Evolutionary conservation across 2,888 invertebrate genomes (phyloP), one percentile per base, ranked within the genome.

Genomic region (Plagodis pulveraria): DNA sequence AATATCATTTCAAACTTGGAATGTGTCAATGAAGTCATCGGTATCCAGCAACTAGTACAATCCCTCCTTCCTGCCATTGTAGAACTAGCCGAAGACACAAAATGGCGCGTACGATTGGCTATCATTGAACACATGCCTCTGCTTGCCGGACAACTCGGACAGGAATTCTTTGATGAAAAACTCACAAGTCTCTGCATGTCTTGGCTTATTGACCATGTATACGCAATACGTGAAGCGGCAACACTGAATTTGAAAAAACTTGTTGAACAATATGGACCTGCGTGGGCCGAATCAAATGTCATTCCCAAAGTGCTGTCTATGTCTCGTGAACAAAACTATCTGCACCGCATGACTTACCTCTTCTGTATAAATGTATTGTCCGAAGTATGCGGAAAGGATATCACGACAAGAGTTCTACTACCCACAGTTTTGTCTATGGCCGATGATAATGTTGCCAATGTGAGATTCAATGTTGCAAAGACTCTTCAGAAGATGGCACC

Each of bases 1-100:
- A 99, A 99, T 86, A 99, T 99, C 57, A 99, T 99, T 80, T 99
- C 99, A 12, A 99, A 99, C 91, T 93, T 99, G 83, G 99, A 99
- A 88, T 99, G 99, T 87, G 99, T 99, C 5, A 99, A 99, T 83
- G 98, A 98, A 94, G 99, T 98, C 43, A 97, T 97, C 72, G 97
- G 97, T 43, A 97, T 97, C 70, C 95, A 96, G 71, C 98, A 99
- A 55, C 65, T 93, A 5, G 98, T 98, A 0, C 97, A 99, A 90
- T 98, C 98, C 1, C 94, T 99, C 33, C 93, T 99, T 45, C 99
- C 99, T 6, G 99, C 99, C 7, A 99, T 99, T 67, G 98, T 99
- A 0, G 99, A 99, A 83, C 90, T 99, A 66, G 99, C 99, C 0
- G 99, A 99, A 84, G 99, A 99, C 87, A 97, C 98, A 0, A 99